Evolutionary conservation across 2,797 vertebrate species (phyloP), one percentile per base, ranked within the genome.

Genomic region (Cuculus canorus): DNA sequence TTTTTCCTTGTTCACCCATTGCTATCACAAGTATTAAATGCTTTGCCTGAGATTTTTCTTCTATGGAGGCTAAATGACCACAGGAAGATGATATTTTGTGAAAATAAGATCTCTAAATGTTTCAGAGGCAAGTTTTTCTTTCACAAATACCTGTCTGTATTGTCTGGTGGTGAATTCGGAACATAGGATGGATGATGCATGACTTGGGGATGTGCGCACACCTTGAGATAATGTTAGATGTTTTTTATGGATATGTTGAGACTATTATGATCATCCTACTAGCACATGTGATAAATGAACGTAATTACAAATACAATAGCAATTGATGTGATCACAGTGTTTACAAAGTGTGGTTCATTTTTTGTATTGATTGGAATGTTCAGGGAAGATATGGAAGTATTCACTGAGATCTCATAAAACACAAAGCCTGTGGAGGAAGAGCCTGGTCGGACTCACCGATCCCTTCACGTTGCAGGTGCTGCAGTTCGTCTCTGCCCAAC

Each of bases 281-380:
- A 94, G 88, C 93, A 47, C 80, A 35, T 77, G 41, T 96, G 96
- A 96, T 95, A 73, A 93, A 95, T 93, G 93, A 68, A 65, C 0
- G 37, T 94, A 92, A 94, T 97, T 92, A 95, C 93, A 88, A 88
- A 96, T 87, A 87, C 93, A 81, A 94, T 80, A 86, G 88, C 92
- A 65, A 82, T 91, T 87, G 90, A 89, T 96, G 87, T 23, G 89
- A 84, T 57, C 82, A 8, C 87, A 32, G 88, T 68, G 94, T 80
- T 94, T 76, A 18, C 82, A 88, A 53, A 86, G 84, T 61, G 92
- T 6, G 91, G 59, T 76, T 93, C 82, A 30, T 81, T 83, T 17
- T 63, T 87, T 4, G 63, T 78, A 93, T 88, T 2, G 92, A 87
- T 82, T 28, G 61, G 68, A 56, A 7, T 52, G 32, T 54, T 68